Base-by-base conservation (phyloP, 2,888 invertebrate species). In the Vandiemenella viatica region DNA sequence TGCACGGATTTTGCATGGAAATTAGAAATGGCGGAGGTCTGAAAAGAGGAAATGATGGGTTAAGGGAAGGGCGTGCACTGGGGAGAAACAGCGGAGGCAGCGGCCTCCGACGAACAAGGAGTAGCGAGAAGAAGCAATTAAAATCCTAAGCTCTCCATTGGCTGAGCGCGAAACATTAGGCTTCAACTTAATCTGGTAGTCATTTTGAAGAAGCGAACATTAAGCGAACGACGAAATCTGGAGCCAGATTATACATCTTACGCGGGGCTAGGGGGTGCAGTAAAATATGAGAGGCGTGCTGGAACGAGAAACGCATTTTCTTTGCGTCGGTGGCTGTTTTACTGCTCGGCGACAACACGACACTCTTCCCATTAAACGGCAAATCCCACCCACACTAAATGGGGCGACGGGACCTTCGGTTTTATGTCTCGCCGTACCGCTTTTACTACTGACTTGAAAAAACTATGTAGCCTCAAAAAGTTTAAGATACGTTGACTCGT, bases 1-100 rank as follows among this genome's bases (percentile, higher is more conserved):
- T 32, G 49, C 45, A 50, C 48, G 50, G 50, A 50, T 50, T 50
- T 50, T 48, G 50, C 50, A 50, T 50, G 47, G 53, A 53, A 53
- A 53, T 51, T 51, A 53, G 53, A 53, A 53, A 53, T 53, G 51
- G 46, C 45, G 48, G 50, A 50, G 43, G 47, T 16, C 41, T 32
- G 41, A 47, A 47, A 47, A 43, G 46, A 50, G 47, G 22, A 22
- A 43, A 43, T 15, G 43, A 43, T 26, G 43, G 20, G 43, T 32
- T 32, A 32, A 32, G 32, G 32, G 32, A 32, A n/a, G 32, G 32
- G 32, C 13, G 32, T n/a, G 32, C n/a, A 13, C n/a, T 13, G 32
- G 32, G 32, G 32, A 32, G 32, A 10, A n/a, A n/a, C n/a, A n/a
- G n/a, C 32, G 32, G 32, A 13, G 32, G 32, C 13, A 32, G 32